Conservation (phyloP, 2,797 vertebrate genomes). For the Notolepis coatsorum region DNA sequence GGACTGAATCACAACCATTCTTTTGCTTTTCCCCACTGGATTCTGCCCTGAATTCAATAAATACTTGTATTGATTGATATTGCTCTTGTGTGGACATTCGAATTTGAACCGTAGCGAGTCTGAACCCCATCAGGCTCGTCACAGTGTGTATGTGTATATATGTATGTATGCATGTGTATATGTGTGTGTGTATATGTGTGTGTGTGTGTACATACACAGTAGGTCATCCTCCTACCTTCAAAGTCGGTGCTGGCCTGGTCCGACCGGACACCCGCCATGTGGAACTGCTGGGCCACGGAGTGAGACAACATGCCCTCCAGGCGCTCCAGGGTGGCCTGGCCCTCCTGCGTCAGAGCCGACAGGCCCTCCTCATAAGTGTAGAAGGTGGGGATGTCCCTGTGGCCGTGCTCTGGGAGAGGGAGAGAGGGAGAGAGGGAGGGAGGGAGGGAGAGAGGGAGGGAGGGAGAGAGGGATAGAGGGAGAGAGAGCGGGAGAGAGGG, state of each 20-base stretch:
- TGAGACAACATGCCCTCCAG: conserved; percentile 95
- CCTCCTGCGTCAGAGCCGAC: conserved; percentile 90
- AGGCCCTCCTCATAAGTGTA: conserved; percentile 97
- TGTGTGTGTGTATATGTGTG: background rate
- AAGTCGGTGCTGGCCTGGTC: conserved; percentile 83
- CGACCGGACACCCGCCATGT: conserved; percentile 96
- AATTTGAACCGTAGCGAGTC: too few relatives aligned
- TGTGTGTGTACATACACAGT: background rate
- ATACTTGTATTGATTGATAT: too few relatives aligned
- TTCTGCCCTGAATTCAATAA: too few relatives aligned
- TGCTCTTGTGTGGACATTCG: too few relatives aligned
- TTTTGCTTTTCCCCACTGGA: too few relatives aligned
- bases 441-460: background rate
- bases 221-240: conserved; percentile 80
- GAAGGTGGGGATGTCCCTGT: conserved; percentile 89
- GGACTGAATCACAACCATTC: too few relatives aligned
- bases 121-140: background rate
- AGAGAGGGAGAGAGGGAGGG: background rate
- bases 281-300: conserved; percentile 89
- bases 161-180: background rate
- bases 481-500: too few relatives aligned
- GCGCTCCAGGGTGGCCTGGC: conserved; percentile 92
- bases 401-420: conserved; percentile 83
- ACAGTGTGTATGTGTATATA: background rate
- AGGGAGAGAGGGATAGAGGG: too few relatives aligned